phyloP scores from a whole-genome alignment of 2,113 vertebrate genomes.

The Willisornis vidua region DNA sequence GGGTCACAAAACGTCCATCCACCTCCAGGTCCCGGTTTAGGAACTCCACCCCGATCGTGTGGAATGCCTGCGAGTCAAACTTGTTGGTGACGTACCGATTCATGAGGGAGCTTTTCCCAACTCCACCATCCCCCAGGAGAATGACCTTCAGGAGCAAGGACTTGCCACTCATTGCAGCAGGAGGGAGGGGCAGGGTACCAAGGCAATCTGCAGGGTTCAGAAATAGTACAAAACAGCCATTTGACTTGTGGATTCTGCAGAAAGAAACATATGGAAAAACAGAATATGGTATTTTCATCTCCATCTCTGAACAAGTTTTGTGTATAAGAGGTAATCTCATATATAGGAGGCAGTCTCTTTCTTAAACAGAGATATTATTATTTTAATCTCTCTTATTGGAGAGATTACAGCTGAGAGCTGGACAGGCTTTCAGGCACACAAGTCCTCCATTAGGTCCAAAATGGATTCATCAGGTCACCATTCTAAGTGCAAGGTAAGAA shows the following conservation, averaged over 20 bases:
- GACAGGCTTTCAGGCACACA: neutral
- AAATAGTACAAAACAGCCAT: slow-evolving; percentile 23
- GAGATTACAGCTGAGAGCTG: neutral
- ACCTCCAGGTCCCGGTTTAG: slow-evolving; percentile 95
- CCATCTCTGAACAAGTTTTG: neutral
- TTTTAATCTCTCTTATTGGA: neutral
- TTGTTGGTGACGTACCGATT: slow-evolving; percentile 97
- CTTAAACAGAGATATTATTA: neutral
- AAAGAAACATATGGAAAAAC: neutral
- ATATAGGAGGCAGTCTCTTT: neutral
- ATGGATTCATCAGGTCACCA: neutral
- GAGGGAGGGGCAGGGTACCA: neutral
- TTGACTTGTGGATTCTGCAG: neutral
- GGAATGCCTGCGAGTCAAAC: slow-evolving; percentile 96
- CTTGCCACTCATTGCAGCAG: slow-evolving; percentile 89
- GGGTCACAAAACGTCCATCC: slow-evolving; percentile 92
- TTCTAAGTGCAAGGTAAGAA: neutral
- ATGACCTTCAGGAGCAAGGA: slow-evolving; percentile 95
- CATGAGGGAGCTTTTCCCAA: slow-evolving; percentile 97
- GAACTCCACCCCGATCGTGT: slow-evolving; percentile 98
- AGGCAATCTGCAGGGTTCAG: slow-evolving; percentile 61
- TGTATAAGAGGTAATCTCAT: neutral
- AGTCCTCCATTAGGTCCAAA: neutral
- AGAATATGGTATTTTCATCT: neutral
- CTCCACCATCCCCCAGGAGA: slow-evolving; percentile 94